A percentile compares a stretch with the other conserved stretches of the same genome.
These are phyloP conservation scores for mouse (Mus musculus) DNA, from an alignment of 2,113 vertebrate species.

Conservation along the genomic window DNA sequence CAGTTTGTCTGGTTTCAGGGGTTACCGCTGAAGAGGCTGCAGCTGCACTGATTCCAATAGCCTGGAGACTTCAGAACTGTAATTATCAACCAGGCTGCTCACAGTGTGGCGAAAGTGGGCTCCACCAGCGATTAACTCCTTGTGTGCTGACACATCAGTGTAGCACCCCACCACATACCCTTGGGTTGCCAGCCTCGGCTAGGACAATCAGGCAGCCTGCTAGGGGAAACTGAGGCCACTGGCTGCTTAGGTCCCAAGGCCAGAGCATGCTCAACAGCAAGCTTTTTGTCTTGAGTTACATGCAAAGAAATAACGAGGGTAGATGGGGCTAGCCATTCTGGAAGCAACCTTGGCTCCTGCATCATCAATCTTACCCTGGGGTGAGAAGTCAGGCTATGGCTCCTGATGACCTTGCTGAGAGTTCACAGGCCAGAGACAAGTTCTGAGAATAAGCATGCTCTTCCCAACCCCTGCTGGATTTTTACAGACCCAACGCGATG, in stretches of 20 bases:
- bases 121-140: slow-evolving; percentile 93
- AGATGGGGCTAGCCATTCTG: background rate
- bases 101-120: slow-evolving; percentile 91
- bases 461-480: background rate
- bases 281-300: background rate
- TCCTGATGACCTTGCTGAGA: background rate
- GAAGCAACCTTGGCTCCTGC: fast-evolving
- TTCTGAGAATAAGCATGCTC: background rate
- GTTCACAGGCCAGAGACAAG: background rate
- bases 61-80: slow-evolving; percentile 93
- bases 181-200: background rate
- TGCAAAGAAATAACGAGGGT: background rate
- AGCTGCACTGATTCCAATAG: slow-evolving; percentile 97
- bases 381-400: background rate
- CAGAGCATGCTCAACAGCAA: background rate
- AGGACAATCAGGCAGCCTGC: background rate
- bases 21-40: slow-evolving; percentile 98
- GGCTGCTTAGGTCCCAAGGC: background rate
- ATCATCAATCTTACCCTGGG: background rate
- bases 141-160: slow-evolving; percentile 83
- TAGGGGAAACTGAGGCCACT: slow-evolving; percentile 36
- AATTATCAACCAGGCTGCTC: slow-evolving; percentile 98
- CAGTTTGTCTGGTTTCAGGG: slow-evolving; percentile 95
- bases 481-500: background rate
- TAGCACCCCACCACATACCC: background rate